These are phyloP conservation scores for Brevipalpus yothersi DNA, from an alignment of 1,140 invertebrate genomes.

Conservation along the genomic window DNA sequence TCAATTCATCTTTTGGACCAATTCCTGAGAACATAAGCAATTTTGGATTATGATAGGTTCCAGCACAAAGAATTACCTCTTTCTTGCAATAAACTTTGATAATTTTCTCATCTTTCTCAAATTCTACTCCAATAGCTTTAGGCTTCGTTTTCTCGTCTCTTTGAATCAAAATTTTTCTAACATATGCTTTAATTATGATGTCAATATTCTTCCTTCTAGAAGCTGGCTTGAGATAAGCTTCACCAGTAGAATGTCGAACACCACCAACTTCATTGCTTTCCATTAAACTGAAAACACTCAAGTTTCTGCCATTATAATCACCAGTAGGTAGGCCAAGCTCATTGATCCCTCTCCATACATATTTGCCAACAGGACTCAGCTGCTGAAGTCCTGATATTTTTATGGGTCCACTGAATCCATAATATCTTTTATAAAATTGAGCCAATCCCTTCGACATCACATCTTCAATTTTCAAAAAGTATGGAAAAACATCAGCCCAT, in stretches of 20 bases:
- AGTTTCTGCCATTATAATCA: neutral
- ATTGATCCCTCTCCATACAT: neutral
- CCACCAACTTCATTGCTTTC: neutral
- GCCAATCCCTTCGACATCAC: slow-evolving; percentile 21
- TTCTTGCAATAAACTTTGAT: slow-evolving; percentile 39
- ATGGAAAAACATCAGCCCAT: slow-evolving; percentile 54
- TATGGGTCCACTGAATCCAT: neutral
- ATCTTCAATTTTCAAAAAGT: slow-evolving; percentile 51
- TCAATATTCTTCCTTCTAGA: neutral
- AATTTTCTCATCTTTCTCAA: neutral
- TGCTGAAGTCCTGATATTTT: neutral
- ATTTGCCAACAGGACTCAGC: neutral
- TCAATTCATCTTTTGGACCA: slow-evolving; percentile 28
- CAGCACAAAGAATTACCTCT: slow-evolving; percentile 63
- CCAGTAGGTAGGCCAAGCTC: neutral
- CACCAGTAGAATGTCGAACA: neutral
- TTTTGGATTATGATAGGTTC: slow-evolving; percentile 67
- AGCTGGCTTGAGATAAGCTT: neutral
- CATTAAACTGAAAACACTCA: neutral
- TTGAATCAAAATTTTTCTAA: neutral
- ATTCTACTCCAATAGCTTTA: neutral
- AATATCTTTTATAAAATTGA: neutral
- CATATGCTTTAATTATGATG: neutral
- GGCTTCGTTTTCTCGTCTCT: neutral
- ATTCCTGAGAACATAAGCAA: slow-evolving; percentile 71